Conservation (phyloP, 2,797 vertebrate genomes). For the Lepilemur ruficaudatus region DNA sequence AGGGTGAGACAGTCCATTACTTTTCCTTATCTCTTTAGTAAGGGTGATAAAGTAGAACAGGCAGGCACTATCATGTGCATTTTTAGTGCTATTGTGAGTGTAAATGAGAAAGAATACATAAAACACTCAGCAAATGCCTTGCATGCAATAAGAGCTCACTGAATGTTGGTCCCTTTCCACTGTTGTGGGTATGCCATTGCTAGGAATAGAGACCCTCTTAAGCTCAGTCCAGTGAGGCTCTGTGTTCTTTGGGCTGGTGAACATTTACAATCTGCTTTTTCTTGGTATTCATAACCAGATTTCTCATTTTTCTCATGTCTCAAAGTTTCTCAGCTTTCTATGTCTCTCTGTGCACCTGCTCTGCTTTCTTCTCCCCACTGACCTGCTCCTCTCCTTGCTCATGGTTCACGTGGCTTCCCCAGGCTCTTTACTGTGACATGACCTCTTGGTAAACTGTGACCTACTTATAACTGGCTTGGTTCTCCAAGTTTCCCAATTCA, state of each 20-base stretch:
- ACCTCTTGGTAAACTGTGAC: conserved; percentile 43
- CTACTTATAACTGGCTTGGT: background rate
- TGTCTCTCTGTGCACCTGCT: background rate
- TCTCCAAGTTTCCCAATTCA: conserved; percentile 31
- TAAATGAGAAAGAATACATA: background rate
- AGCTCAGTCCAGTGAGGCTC: background rate
- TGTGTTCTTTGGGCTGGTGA: background rate
- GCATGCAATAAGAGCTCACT: background rate
- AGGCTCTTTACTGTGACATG: background rate
- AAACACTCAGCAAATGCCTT: background rate
- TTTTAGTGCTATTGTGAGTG: background rate
- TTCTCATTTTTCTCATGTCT: background rate
- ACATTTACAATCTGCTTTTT: background rate
- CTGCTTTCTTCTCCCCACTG: background rate
- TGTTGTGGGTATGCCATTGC: background rate
- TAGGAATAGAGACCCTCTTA: background rate
- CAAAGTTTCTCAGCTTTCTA: background rate
- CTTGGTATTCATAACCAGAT: background rate
- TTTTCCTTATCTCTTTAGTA: background rate
- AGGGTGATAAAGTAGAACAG: background rate
- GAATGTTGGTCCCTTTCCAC: background rate
- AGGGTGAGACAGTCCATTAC: background rate
- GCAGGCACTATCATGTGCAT: background rate
- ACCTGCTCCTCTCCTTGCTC: background rate
- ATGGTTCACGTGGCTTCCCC: background rate